Conservation (phyloP, 2,888 invertebrate species). For the Ichneumoninae sp. region DNA sequence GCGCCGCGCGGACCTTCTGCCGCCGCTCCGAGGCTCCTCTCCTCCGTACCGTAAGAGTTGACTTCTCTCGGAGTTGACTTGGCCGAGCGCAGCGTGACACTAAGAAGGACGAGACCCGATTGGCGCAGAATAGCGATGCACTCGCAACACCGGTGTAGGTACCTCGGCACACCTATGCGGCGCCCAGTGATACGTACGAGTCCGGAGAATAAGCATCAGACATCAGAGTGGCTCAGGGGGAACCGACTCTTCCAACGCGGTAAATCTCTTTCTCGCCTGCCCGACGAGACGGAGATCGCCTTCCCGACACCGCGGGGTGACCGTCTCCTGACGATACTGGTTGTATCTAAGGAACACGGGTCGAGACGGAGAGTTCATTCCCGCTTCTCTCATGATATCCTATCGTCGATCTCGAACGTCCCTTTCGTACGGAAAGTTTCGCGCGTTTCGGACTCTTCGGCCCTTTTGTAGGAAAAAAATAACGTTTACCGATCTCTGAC, state of each 20-base stretch:
- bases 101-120: conserved; percentile 80
- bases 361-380: conserved; percentile 9
- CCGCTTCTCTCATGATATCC: conserved; percentile 16
- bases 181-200: conserved; percentile 18
- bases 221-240: conserved; percentile 15
- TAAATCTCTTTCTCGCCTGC: conserved; percentile 82
- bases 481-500: conserved; percentile 19
- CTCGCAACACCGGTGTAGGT: conserved; percentile 51
- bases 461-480: not conserved
- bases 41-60: conserved; percentile 45
- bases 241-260: conserved; percentile 67
- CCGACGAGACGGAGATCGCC: conserved; percentile 71
- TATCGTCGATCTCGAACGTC: conserved; percentile 19
- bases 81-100: conserved; percentile 78
- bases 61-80: conserved; percentile 67
- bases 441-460: not conserved
- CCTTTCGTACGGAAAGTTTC: conserved; percentile 19
- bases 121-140: conserved; percentile 79
- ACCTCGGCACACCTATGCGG: conserved; percentile 24
- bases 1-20: conserved; percentile 28
- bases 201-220: conserved; percentile 47
- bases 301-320: conserved; percentile 71
- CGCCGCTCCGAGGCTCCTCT: conserved; percentile 60
- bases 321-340: conserved; percentile 12
- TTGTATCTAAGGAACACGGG: conserved; percentile 4